Evolutionary conservation across 2,113 vertebrate species (phyloP).

Genomic region (Pycnonotus jocosus): DNA sequence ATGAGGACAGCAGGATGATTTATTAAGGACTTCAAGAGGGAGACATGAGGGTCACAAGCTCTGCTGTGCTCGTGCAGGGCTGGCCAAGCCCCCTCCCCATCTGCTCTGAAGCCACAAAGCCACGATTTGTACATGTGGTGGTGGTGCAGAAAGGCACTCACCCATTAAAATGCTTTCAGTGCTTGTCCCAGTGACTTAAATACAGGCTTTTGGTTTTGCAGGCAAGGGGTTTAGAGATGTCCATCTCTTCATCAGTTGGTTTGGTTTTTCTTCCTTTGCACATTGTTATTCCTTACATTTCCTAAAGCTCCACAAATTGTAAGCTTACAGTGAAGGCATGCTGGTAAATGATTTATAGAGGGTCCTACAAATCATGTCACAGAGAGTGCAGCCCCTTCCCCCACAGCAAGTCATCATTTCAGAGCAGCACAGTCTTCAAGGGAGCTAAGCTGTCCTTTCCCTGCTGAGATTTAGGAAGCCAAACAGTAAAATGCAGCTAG

Average conservation of each 20-base stretch:
- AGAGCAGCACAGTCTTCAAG: neutral
- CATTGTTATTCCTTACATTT: neutral
- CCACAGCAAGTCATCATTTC: constrained; percentile 21
- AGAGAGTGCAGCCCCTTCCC: constrained; percentile 1
- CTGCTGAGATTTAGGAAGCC: constrained; percentile 26
- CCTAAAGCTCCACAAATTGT: neutral
- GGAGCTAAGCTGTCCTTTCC: neutral
- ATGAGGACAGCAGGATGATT: neutral
- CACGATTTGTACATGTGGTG: neutral
- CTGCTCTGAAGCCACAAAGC: neutral
- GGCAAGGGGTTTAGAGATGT: neutral
- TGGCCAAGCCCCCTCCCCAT: neutral
- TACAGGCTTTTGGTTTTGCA: neutral
- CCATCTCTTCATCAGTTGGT: neutral
- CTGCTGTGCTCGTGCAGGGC: rapidly evolving
- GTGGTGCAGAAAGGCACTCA: neutral
- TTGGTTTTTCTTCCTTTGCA: neutral
- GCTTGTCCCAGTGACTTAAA: neutral
- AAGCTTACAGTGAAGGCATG: constrained; percentile 2
- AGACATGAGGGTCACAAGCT: neutral
- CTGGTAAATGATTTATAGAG: constrained; percentile 50
- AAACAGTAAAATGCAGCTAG: constrained; percentile 11
- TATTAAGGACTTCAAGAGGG: constrained; percentile 8
- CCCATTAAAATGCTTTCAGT: constrained; percentile 16
- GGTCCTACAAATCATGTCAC: constrained; percentile 44